A percentile compares a stretch with the other conserved stretches of the same genome.
Evolutionary conservation across 2,888 invertebrate genomes (phyloP).

Genomic region (Formica aserva): DNA sequence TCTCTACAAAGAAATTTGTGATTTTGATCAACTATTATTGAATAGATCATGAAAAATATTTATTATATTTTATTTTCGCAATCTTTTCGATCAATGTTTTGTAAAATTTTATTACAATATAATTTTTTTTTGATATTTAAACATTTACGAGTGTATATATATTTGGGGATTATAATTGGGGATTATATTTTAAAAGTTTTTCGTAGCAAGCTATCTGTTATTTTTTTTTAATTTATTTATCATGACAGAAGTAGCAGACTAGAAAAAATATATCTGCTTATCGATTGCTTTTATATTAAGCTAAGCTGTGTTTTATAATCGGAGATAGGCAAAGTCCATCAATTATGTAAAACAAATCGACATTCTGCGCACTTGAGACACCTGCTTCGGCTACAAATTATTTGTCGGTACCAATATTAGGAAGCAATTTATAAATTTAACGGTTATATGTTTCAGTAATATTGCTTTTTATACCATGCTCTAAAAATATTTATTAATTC

Average conservation of each 20-base stretch:
- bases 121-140: background rate
- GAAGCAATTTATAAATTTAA: constrained; percentile 23
- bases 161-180: background rate
- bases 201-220: background rate
- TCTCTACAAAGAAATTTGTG: background rate
- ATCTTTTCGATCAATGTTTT: background rate
- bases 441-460: constrained; percentile 14
- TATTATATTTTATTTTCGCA: background rate
- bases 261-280: background rate
- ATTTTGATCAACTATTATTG: background rate
- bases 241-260: background rate
- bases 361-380: constrained; percentile 36
- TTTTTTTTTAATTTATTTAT: background rate
- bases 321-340: constrained; percentile 14
- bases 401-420: constrained; percentile 35
- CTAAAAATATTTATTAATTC: background rate
- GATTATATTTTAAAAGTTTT: background rate
- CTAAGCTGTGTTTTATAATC: constrained; percentile 21
- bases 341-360: constrained; percentile 32
- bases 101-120: background rate
- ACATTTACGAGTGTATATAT: background rate
- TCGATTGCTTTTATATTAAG: background rate
- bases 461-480: constrained; percentile 8
- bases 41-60: background rate
- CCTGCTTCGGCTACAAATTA: constrained; percentile 52